Evolutionary conservation across 2,888 invertebrate genomes (phyloP).

Genomic region (Drosophila kanekoi): DNA sequence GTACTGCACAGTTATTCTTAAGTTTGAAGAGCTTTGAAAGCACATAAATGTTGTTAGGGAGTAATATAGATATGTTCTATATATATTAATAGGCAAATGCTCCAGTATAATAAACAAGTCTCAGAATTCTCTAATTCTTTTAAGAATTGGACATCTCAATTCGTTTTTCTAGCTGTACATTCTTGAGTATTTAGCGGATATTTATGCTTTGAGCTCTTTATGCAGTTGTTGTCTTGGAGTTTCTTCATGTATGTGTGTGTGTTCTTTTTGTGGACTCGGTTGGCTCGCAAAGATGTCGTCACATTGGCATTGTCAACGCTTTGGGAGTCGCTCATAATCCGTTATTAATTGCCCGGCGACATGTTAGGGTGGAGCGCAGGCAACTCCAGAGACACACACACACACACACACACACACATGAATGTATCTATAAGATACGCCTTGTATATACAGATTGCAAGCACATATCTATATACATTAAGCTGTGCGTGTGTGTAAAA

Average conservation of each 20-base stretch:
- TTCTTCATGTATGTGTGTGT: slow-evolving; percentile 7
- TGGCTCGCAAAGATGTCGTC: slow-evolving; percentile 64
- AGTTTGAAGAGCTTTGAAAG: not conserved
- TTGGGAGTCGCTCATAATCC: slow-evolving; percentile 72
- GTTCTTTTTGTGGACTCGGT: slow-evolving; percentile 43
- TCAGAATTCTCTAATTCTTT: not conserved
- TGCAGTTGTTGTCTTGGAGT: not conserved
- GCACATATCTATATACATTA: slow-evolving; percentile 1
- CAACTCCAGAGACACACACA: slow-evolving; percentile 28
- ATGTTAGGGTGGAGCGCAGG: slow-evolving; percentile 60
- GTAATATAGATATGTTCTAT: too few relatives aligned
- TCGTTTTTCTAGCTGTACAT: slow-evolving; percentile 3
- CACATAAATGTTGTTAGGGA: not conserved
- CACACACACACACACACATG: not conserved
- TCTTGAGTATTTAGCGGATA: not conserved
- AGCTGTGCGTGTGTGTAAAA: slow-evolving; percentile 15
- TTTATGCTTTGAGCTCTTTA: slow-evolving; percentile 9
- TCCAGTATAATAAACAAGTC: too few relatives aligned
- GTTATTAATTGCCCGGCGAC: slow-evolving; percentile 78
- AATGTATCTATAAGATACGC: slow-evolving; percentile 23
- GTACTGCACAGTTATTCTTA: too few relatives aligned
- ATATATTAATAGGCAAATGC: too few relatives aligned
- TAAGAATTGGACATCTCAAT: not conserved
- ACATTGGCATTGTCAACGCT: slow-evolving; percentile 63
- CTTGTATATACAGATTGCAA: slow-evolving; percentile 3